phyloP scores from a whole-genome alignment of 2,888 invertebrate species.

The Elysia crispata region DNA sequence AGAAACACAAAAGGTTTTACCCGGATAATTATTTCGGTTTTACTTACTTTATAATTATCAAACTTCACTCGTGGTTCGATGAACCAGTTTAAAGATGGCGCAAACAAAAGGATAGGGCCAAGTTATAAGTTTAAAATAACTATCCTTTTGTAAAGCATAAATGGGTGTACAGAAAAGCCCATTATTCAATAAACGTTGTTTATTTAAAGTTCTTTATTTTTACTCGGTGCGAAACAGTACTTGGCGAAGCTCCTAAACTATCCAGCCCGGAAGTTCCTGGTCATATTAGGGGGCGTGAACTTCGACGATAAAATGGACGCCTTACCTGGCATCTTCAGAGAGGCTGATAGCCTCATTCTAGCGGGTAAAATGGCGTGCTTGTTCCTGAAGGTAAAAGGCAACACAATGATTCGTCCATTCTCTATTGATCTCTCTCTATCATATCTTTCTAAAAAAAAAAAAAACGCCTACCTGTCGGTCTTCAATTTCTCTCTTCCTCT shows the following conservation, averaged over 20 bases:
- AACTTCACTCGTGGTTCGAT: too few relatives aligned
- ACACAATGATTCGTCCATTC: background rate
- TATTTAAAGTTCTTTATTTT: too few relatives aligned
- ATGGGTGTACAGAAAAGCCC: too few relatives aligned
- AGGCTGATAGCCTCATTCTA: slow-evolving; percentile 39
- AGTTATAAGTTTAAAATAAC: too few relatives aligned
- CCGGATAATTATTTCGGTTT: too few relatives aligned
- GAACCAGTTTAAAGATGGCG: too few relatives aligned
- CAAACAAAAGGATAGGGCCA: too few relatives aligned
- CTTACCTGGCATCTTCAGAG: slow-evolving; percentile 27
- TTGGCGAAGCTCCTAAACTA: slow-evolving; percentile 36
- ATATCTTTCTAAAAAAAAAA: too few relatives aligned
- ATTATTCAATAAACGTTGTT: too few relatives aligned
- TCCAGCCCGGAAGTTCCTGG: slow-evolving; percentile 23
- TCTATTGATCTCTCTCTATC: background rate
- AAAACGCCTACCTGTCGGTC: background rate
- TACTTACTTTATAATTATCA: too few relatives aligned
- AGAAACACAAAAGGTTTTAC: too few relatives aligned
- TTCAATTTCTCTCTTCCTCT: background rate
- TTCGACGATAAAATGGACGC: slow-evolving; percentile 15
- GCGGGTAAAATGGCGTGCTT: slow-evolving; percentile 6
- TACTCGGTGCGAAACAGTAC: background rate
- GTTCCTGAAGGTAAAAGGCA: slow-evolving; percentile 30
- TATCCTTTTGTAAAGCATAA: too few relatives aligned
- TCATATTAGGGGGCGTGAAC: slow-evolving; percentile 17